Evolutionary conservation across 2,113 vertebrate genomes (phyloP).

Genomic region (Lonchura striata): DNA sequence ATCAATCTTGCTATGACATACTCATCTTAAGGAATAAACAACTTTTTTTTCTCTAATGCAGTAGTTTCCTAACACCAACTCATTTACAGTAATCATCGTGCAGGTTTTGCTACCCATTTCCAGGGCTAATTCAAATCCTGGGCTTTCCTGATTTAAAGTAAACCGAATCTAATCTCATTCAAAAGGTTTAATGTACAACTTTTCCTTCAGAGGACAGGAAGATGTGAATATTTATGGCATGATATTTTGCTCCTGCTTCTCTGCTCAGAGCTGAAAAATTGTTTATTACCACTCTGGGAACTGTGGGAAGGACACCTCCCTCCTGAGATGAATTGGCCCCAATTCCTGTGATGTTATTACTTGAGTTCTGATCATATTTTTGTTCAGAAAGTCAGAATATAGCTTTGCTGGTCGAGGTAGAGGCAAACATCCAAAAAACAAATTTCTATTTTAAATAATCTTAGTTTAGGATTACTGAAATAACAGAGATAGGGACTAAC

Average conservation of each 20-base stretch:
- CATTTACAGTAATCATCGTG: background rate
- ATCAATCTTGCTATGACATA: background rate
- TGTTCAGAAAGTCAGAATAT: background rate
- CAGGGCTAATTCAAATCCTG: background rate
- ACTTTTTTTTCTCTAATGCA: background rate
- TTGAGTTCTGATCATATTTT: background rate
- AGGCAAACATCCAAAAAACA: background rate
- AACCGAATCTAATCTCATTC: background rate
- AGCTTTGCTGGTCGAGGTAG: background rate
- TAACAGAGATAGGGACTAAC: background rate
- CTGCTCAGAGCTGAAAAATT: background rate
- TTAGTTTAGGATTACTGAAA: background rate
- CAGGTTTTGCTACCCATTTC: background rate
- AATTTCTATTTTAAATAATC: background rate
- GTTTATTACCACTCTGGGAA: background rate
- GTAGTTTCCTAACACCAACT: background rate
- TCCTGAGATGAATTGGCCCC: background rate
- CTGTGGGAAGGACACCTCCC: background rate
- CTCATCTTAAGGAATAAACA: background rate
- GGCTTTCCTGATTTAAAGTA: slow-evolving; percentile 3
- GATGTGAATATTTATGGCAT: slow-evolving; percentile 13
- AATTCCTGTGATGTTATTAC: background rate
- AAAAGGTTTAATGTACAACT: background rate
- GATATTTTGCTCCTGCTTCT: background rate
- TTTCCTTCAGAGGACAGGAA: background rate